phyloP scores from a whole-genome alignment of 2,888 invertebrate species.

The Oscheius onirici region DNA sequence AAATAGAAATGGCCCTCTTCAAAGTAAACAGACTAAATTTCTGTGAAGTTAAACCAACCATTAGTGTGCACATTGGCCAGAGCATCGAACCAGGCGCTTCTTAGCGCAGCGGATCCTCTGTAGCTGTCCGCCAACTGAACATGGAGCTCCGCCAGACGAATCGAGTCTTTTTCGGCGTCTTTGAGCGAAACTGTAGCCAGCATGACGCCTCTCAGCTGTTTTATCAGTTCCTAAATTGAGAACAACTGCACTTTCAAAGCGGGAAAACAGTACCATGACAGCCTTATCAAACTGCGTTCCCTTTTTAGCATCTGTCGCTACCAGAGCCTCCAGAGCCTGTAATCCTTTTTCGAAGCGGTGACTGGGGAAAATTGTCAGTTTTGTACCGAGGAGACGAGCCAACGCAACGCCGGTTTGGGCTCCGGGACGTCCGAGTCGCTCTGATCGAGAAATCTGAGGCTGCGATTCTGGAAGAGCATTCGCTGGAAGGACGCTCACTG shows the following conservation, averaged over 20 bases:
- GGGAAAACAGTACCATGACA: too few relatives aligned
- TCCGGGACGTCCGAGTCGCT: slow-evolving; percentile 56
- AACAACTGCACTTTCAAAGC: too few relatives aligned
- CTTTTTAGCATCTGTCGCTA: slow-evolving; percentile 45
- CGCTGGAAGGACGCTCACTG: slow-evolving; percentile 42
- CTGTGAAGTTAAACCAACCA: slow-evolving; percentile 16
- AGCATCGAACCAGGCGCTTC: slow-evolving; percentile 85
- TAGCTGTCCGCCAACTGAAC: slow-evolving; percentile 74
- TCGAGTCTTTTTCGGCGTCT: slow-evolving; percentile 88
- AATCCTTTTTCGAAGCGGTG: slow-evolving; percentile 93
- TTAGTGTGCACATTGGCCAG: slow-evolving; percentile 81
- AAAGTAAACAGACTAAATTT: too few relatives aligned
- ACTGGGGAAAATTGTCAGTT: slow-evolving; percentile 78
- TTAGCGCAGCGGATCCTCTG: slow-evolving; percentile 88
- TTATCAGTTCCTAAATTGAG: slow-evolving; percentile 82
- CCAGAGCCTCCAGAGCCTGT: slow-evolving; percentile 74
- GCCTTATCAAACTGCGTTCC: slow-evolving; percentile 61
- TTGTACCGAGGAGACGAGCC: slow-evolving; percentile 81
- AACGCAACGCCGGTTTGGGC: slow-evolving; percentile 90
- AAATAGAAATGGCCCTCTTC: too few relatives aligned
- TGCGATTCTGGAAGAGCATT: slow-evolving; percentile 8
- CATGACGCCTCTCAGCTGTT: slow-evolving; percentile 89
- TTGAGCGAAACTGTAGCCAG: slow-evolving; percentile 93
- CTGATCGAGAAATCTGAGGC: slow-evolving; percentile 42
- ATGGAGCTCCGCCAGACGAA: slow-evolving; percentile 76